Evolutionary conservation across 2,113 vertebrate genomes (phyloP).

Genomic region (Rhinolophus sinicus): DNA sequence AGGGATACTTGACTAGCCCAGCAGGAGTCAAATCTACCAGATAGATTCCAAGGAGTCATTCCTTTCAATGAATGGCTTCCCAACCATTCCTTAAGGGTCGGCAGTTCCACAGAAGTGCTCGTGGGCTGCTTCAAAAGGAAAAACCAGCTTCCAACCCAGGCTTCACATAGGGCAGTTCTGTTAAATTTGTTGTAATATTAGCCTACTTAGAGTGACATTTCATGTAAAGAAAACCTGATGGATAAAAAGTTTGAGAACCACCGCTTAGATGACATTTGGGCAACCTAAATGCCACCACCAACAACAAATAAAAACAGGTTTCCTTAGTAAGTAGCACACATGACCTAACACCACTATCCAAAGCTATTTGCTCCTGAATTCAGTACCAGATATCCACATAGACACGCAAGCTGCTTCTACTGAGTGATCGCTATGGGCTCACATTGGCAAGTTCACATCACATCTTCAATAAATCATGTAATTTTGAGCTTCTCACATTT

Average conservation of each 20-base stretch:
- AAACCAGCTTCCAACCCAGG: background rate
- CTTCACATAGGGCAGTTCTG: background rate
- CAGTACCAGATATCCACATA: background rate
- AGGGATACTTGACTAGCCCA: background rate
- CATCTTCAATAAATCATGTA: background rate
- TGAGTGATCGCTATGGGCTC: background rate
- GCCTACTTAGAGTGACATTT: background rate
- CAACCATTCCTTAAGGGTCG: background rate
- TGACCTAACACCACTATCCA: background rate
- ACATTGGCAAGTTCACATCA: background rate
- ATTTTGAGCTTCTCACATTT: background rate
- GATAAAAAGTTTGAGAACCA: background rate
- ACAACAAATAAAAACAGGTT: background rate
- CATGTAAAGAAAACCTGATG: background rate
- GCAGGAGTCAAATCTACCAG: background rate
- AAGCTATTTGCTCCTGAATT: background rate
- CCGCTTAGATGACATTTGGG: background rate
- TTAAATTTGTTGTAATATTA: background rate
- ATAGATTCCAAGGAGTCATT: background rate
- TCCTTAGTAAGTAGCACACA: background rate
- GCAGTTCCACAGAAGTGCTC: background rate
- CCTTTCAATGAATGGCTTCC: background rate
- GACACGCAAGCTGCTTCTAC: background rate
- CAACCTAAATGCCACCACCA: background rate
- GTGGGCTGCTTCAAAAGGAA: background rate